phyloP scores from a whole-genome alignment of 2,888 invertebrate species.

The Mamestra brassicae region DNA sequence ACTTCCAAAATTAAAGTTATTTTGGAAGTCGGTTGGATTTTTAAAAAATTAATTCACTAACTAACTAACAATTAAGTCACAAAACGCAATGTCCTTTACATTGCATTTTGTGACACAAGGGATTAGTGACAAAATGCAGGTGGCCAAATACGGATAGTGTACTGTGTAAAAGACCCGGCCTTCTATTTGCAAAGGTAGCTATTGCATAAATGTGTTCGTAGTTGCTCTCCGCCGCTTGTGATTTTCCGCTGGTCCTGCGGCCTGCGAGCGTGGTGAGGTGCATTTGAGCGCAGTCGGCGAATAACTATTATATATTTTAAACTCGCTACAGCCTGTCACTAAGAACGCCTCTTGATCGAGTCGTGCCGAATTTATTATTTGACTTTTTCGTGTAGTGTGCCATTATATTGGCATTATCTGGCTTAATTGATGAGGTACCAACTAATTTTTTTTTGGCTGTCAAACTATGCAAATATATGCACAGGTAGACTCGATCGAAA shows the following conservation, averaged over 20 bases:
- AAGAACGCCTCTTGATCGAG: neutral
- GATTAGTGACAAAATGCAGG: too few species aligned
- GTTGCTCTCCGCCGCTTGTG: conserved; percentile 3
- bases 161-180: too few species aligned
- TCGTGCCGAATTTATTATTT: neutral
- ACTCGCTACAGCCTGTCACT: conserved; percentile 18
- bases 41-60: too few species aligned
- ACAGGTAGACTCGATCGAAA: neutral
- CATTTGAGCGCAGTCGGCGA: conserved; percentile 37
- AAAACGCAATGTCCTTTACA: too few species aligned
- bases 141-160: too few species aligned
- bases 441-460: neutral
- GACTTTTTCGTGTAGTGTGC: neutral
- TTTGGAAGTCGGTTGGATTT: too few species aligned
- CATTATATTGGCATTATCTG: neutral
- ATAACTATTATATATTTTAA: neutral
- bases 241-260: neutral
- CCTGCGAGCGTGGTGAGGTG: neutral
- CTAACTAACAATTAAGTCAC: too few species aligned
- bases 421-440: neutral
- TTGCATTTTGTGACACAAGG: too few species aligned
- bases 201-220: neutral
- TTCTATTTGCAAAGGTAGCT: neutral
- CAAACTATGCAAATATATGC: neutral
- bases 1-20: too few species aligned